phyloP scores from a whole-genome alignment of 1,140 invertebrate genomes.

The Catajapyx aquilonaris region DNA sequence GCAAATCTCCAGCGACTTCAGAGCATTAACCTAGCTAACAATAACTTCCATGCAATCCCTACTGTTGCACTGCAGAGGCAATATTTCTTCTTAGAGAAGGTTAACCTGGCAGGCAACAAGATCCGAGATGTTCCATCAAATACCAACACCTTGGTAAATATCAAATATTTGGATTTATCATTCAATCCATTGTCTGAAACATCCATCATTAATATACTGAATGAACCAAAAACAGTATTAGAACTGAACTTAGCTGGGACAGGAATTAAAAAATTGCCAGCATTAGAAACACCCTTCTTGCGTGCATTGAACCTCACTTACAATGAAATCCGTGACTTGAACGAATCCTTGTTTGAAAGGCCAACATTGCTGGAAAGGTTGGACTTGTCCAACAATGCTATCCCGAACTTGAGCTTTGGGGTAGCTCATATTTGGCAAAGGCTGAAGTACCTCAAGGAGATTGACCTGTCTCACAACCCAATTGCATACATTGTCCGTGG shows the following conservation, averaged over 20 bases:
- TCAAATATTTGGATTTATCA: constrained; percentile 67
- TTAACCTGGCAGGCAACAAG: constrained; percentile 58
- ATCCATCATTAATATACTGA: constrained; percentile 49
- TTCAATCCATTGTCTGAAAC: constrained; percentile 57
- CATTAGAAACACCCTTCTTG: constrained; percentile 67
- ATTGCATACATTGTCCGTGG: constrained; percentile 43
- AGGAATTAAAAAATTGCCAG: constrained; percentile 32
- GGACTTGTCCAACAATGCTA: constrained; percentile 52
- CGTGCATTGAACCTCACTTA: constrained; percentile 55
- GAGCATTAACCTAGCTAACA: constrained; percentile 53
- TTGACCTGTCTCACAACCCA: constrained; percentile 62
- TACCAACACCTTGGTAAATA: constrained; percentile 63
- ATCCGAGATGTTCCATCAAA: constrained; percentile 57
- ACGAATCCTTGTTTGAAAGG: constrained; percentile 42
- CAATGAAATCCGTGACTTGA: constrained; percentile 45
- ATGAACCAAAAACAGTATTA: constrained; percentile 69
- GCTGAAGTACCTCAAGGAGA: constrained; percentile 36
- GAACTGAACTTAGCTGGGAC: constrained; percentile 59
- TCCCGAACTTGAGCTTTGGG: constrained; percentile 29
- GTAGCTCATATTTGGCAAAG: constrained; percentile 34
- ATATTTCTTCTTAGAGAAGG: constrained; percentile 50
- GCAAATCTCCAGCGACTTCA: constrained; percentile 54
- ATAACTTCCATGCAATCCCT: constrained; percentile 56
- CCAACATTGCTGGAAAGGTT: constrained; percentile 54
- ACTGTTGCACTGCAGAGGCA: constrained; percentile 55